Evolutionary conservation across 2,113 vertebrate species (phyloP).

Genomic region (Tringa solitaria): DNA sequence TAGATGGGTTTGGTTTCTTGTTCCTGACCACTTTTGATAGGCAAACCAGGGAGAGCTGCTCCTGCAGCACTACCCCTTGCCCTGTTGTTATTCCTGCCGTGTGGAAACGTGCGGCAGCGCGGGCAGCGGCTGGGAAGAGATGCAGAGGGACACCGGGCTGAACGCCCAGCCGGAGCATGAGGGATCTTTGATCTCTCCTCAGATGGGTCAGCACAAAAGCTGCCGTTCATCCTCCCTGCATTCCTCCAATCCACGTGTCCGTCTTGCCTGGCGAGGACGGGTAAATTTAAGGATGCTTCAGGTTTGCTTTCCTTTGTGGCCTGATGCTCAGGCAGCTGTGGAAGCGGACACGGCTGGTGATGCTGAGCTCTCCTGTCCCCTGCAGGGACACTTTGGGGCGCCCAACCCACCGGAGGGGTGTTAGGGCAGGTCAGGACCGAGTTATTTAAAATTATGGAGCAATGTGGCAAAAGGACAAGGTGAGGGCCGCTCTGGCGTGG

Average conservation of each 20-base stretch:
- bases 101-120: accelerated
- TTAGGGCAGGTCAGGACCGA: background rate
- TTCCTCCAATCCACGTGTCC: background rate
- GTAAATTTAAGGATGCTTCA: background rate
- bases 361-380: background rate
- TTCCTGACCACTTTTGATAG: background rate
- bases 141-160: accelerated
- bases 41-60: background rate
- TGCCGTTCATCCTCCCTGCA: background rate
- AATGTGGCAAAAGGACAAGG: accelerated
- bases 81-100: accelerated
- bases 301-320: background rate
- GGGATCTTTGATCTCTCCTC: slow-evolving; percentile 13
- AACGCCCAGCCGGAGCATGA: background rate
- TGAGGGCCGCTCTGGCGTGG: accelerated
- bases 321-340: background rate
- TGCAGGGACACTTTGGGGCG: background rate
- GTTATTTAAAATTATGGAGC: background rate
- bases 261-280: accelerated
- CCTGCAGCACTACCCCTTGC: background rate
- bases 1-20: background rate
- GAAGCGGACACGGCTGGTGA: accelerated
- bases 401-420: background rate
- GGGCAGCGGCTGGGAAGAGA: background rate
- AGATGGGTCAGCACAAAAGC: background rate